Base-by-base conservation (phyloP, 2,888 invertebrate species). In the Helleia helle region DNA sequence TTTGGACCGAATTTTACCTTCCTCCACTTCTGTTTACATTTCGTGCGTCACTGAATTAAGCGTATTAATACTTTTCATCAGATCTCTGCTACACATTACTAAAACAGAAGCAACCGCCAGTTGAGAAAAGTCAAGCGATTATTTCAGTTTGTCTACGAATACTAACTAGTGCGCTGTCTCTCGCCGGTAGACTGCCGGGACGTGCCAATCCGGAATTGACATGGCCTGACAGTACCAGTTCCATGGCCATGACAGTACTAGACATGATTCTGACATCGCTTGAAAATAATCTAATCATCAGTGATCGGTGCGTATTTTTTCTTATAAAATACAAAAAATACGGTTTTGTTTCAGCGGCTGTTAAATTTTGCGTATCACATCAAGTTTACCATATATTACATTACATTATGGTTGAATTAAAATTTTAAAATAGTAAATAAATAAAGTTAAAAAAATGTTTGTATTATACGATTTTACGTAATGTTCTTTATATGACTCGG, bases 61-160 rank as follows among this genome's bases (percentile, higher is more conserved):
- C n/a, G 27, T 11, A 27, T 9, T 9, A 1, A 9, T 11, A 14
- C 17, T n/a, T 31, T 6, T n/a, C 6, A 51, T 2, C 50, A 83
- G 83, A 69, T 50, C 55, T 81, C 0, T 74, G 74, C 47, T 49
- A 69, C 43, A 67, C 63, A 0, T 50, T 81, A 1, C 39, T 79
- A 11, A 49, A 50, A 0, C 65, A 75, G 41, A 70, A 70, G 43
- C 24, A 49, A 0, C 77, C 77, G 0, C 80, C 76, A 0, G 52
- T 76, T 2, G 74, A 76, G 41, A 73, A 62, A 42, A 56, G 61
- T 4, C 83, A 81, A 41, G 63, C 54, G 0, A 58, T 81, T 6
- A 43, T 81, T 2, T 54, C 65, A 0, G 41, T 80, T 0, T 49
- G 56, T 8, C 49, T 79, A 1, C 61, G 70, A 0, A 22, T 83